Conservation (phyloP, 2,888 invertebrate genomes). For the Scaeva pyrastri region DNA sequence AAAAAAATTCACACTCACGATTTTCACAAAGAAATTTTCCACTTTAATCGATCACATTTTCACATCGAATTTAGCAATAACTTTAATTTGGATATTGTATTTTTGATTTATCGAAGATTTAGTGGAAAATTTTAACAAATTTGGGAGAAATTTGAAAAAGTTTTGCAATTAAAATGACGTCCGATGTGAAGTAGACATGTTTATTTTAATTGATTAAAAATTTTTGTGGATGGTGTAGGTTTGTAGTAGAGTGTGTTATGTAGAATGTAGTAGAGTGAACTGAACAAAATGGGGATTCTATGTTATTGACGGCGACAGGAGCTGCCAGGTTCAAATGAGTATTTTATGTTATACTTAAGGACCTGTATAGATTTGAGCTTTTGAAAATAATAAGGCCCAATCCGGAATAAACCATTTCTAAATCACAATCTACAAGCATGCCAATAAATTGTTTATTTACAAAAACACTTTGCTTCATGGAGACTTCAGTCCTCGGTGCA, state of each 20-base stretch:
- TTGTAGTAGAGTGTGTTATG: slow-evolving; percentile 39
- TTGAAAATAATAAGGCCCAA: too few species aligned
- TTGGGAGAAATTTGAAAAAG: slow-evolving; percentile 77
- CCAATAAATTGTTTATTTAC: too few species aligned
- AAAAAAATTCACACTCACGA: slow-evolving; percentile 77
- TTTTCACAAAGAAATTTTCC: slow-evolving; percentile 74
- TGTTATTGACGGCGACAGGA: slow-evolving; percentile 13
- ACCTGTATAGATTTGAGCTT: too few species aligned
- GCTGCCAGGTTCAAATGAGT: slow-evolving; percentile 22
- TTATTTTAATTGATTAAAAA: slow-evolving; percentile 77
- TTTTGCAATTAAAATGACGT: slow-evolving; percentile 78
- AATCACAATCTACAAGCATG: too few species aligned
- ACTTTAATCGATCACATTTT: slow-evolving; percentile 71
- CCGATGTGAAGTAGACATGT: slow-evolving; percentile 77
- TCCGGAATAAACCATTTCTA: too few species aligned
- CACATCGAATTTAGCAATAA: slow-evolving; percentile 48
- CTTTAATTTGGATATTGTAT: slow-evolving; percentile 58
- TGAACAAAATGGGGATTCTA: slow-evolving; percentile 58
- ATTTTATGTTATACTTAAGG: background rate
- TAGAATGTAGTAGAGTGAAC: slow-evolving; percentile 53
- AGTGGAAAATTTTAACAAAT: slow-evolving; percentile 58
- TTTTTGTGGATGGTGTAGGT: slow-evolving; percentile 61
- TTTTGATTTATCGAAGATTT: slow-evolving; percentile 38
- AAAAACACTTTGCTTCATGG: too few species aligned
- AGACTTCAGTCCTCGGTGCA: too few species aligned